phyloP scores from a whole-genome alignment of 2,888 invertebrate genomes.

The Melieria crassipennis region DNA sequence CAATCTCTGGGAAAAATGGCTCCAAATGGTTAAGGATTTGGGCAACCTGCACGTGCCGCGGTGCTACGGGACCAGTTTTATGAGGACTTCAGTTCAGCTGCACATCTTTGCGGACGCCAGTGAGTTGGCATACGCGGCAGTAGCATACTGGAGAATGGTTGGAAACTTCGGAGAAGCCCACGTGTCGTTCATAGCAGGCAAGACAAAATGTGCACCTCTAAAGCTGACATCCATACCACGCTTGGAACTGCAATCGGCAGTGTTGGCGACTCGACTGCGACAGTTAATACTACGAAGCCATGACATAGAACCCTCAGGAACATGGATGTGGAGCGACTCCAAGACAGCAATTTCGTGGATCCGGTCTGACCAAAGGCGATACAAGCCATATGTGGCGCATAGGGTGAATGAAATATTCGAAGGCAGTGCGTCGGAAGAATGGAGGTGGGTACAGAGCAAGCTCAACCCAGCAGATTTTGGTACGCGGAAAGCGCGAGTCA shows the following conservation, averaged over 20 bases:
- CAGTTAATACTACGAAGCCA: slow-evolving; percentile 17
- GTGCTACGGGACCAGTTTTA: slow-evolving; percentile 21
- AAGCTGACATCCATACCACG: slow-evolving; percentile 32
- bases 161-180: background rate
- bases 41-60: slow-evolving; percentile 23
- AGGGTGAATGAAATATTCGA: slow-evolving; percentile 35
- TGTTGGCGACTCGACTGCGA: slow-evolving; percentile 25
- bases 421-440: background rate
- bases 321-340: slow-evolving; percentile 36
- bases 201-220: slow-evolving; percentile 29
- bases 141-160: slow-evolving; percentile 28
- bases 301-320: slow-evolving; percentile 8
- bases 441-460: slow-evolving; percentile 35
- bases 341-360: slow-evolving; percentile 38
- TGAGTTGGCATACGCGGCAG: slow-evolving; percentile 34
- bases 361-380: slow-evolving; percentile 33
- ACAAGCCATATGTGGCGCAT: slow-evolving; percentile 46
- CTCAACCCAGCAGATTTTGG: slow-evolving; percentile 34
- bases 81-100: slow-evolving; percentile 8
- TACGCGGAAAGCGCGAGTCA: slow-evolving; percentile 30
- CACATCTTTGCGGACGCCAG: slow-evolving; percentile 37
- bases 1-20: slow-evolving; percentile 24
- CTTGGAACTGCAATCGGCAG: slow-evolving; percentile 34
- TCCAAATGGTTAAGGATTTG: slow-evolving; percentile 15
- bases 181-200: slow-evolving; percentile 22